These are phyloP conservation scores for Drosophila kohkoa DNA, from an alignment of 1,140 invertebrate genomes.

Conservation along the genomic window DNA sequence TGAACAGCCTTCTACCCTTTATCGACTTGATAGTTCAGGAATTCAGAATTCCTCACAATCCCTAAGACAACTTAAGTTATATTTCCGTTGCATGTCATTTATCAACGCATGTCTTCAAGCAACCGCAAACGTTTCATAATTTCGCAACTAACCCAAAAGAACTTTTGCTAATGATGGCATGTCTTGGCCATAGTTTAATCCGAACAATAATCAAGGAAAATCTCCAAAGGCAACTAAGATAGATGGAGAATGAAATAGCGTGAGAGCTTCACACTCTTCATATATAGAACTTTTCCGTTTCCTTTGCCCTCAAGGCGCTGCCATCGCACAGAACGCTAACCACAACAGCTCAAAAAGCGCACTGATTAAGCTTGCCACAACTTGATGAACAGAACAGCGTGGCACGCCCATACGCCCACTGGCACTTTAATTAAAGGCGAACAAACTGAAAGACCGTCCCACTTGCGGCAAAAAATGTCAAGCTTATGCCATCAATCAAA, in stretches of 20 bases:
- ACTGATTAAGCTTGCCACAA: slow-evolving; percentile 59
- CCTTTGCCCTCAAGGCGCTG: slow-evolving; percentile 21
- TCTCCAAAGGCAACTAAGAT: slow-evolving; percentile 20
- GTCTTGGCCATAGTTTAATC: slow-evolving; percentile 46
- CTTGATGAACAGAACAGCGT: slow-evolving; percentile 41
- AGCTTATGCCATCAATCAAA: slow-evolving; percentile 81
- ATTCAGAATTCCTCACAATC: background rate
- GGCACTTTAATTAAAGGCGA: slow-evolving; percentile 76
- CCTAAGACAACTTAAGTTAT: slow-evolving; percentile 21
- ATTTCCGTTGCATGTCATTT: slow-evolving; percentile 40
- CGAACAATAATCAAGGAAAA: slow-evolving; percentile 49
- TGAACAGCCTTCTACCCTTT: too few relatives aligned
- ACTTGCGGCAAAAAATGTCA: slow-evolving; percentile 55
- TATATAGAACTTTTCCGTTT: slow-evolving; percentile 20
- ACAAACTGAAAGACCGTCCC: slow-evolving; percentile 49
- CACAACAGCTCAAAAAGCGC: slow-evolving; percentile 33
- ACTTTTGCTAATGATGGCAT: slow-evolving; percentile 73
- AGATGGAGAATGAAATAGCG: background rate
- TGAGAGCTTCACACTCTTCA: slow-evolving; percentile 17
- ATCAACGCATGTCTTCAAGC: slow-evolving; percentile 31
- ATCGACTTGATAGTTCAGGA: too few relatives aligned
- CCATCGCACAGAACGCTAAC: slow-evolving; percentile 8
- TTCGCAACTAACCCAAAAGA: slow-evolving; percentile 23
- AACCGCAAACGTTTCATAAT: slow-evolving; percentile 45
- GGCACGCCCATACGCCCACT: slow-evolving; percentile 46